Conservation (phyloP, 1,140 invertebrate genomes). For the Drosophila funebris region DNA sequence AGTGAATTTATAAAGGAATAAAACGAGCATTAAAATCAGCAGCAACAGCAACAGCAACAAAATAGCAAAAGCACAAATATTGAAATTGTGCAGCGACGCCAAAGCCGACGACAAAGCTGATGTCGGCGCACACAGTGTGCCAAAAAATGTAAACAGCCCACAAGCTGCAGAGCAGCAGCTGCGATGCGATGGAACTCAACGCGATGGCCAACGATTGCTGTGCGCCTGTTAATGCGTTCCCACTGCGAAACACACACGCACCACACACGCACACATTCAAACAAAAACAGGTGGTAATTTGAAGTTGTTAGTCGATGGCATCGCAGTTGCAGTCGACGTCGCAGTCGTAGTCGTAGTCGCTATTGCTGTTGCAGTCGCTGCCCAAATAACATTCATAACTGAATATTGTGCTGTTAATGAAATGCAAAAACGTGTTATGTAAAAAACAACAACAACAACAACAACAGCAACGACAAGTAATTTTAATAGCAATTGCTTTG, state of each 20-base stretch:
- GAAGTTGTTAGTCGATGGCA: conserved; percentile 22
- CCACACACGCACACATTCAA: conserved; percentile 15
- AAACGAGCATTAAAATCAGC: conserved; percentile 72
- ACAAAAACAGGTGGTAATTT: conserved; percentile 46
- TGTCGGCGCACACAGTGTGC: conserved; percentile 55
- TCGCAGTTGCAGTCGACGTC: conserved; percentile 3
- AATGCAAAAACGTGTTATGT: conserved; percentile 75
- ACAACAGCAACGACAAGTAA: conserved; percentile 27
- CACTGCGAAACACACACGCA: conserved; percentile 36
- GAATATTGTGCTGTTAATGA: conserved; percentile 64
- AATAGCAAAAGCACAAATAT: conserved; percentile 13
- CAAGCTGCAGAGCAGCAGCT: neutral
- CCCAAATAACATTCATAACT: conserved; percentile 52
- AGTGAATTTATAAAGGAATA: conserved; percentile 77
- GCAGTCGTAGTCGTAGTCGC: neutral
- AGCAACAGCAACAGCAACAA: conserved; percentile 15
- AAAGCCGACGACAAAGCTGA: conserved; percentile 10
- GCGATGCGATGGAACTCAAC: neutral
- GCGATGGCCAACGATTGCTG: conserved; percentile 32
- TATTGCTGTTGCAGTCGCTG: conserved; percentile 22
- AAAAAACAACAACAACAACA: conserved; percentile 43
- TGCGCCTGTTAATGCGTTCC: conserved; percentile 56
- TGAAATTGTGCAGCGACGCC: conserved; percentile 36
- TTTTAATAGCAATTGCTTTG: conserved; percentile 64
- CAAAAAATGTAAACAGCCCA: conserved; percentile 39